A percentile compares a stretch with the other conserved stretches of the same genome.
Conservation (phyloP, 2,797 vertebrate species). For the Acipenser transmontanus region DNA sequence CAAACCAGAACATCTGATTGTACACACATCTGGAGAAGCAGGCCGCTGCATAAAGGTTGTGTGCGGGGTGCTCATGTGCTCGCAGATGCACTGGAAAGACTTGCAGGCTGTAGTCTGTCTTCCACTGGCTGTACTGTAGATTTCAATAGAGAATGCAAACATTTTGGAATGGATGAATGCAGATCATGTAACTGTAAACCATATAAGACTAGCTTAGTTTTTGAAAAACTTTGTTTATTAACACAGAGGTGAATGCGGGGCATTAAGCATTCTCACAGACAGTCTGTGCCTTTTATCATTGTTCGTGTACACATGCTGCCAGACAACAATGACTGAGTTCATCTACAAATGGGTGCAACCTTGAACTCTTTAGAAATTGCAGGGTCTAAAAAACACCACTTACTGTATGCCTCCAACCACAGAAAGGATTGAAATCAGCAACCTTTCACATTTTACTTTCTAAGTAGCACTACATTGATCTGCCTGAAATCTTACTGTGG, state of each 20-base stretch:
- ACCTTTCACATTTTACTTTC: slow-evolving; percentile 6
- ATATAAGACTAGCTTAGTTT: neutral
- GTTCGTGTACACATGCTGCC: neutral
- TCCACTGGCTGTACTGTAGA: neutral
- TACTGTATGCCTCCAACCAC: slow-evolving; percentile 10
- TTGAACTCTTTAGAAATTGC: slow-evolving; percentile 13
- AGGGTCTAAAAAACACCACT: slow-evolving; percentile 7
- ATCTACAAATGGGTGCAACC: slow-evolving; percentile 13
- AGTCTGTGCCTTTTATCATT: slow-evolving; percentile 6
- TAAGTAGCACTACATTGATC: no score
- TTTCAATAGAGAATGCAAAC: neutral
- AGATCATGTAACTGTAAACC: neutral
- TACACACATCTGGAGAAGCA: slow-evolving; percentile 60
- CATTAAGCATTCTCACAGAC: neutral
- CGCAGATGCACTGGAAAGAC: slow-evolving; percentile 26
- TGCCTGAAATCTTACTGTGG: no score
- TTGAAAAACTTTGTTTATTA: no score
- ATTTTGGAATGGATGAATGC: neutral
- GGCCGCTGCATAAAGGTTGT: slow-evolving; percentile 41
- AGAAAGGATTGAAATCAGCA: slow-evolving; percentile 20
- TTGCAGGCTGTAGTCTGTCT: neutral
- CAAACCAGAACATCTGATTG: slow-evolving; percentile 60
- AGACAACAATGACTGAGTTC: slow-evolving; percentile 10
- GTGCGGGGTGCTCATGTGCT: slow-evolving; percentile 39
- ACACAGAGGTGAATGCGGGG: no score